Evolutionary conservation across 2,888 invertebrate species (phyloP).

Genomic region (Cataglyphis cursor): DNA sequence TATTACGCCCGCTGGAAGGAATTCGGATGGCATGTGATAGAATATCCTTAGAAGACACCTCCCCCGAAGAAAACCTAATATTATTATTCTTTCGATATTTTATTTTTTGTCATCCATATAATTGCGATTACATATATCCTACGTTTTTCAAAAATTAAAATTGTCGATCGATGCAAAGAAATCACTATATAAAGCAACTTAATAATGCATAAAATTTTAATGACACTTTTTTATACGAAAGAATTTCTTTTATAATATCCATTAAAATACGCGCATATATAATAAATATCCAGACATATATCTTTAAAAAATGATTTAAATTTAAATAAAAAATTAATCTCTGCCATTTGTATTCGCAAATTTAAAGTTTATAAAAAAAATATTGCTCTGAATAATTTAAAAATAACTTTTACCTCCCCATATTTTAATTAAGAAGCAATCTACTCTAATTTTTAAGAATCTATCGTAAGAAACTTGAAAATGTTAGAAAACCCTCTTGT

Average conservation of each 20-base stretch:
- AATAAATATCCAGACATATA: background rate
- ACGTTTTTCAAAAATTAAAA: slow-evolving; percentile 17
- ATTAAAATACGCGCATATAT: background rate
- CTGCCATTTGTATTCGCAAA: background rate
- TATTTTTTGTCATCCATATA: background rate
- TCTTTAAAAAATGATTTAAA: background rate
- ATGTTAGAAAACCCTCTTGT: background rate
- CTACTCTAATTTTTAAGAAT: background rate
- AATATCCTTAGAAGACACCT: slow-evolving; percentile 11
- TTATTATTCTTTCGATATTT: background rate
- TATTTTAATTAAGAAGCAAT: background rate
- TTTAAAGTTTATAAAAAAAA: background rate
- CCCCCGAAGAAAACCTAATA: background rate
- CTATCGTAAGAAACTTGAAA: background rate
- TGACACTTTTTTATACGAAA: background rate
- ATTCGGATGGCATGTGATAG: slow-evolving; percentile 19
- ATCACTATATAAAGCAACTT: background rate
- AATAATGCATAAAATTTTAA: background rate
- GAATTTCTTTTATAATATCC: background rate
- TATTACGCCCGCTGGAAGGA: slow-evolving; percentile 19
- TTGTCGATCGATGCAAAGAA: background rate
- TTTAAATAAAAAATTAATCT: background rate
- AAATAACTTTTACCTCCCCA: background rate
- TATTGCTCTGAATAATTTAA: background rate
- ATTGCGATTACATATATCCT: background rate